These are phyloP conservation scores for Laupala kohalensis DNA, from an alignment of 1,140 invertebrate genomes.

Conservation along the genomic window DNA sequence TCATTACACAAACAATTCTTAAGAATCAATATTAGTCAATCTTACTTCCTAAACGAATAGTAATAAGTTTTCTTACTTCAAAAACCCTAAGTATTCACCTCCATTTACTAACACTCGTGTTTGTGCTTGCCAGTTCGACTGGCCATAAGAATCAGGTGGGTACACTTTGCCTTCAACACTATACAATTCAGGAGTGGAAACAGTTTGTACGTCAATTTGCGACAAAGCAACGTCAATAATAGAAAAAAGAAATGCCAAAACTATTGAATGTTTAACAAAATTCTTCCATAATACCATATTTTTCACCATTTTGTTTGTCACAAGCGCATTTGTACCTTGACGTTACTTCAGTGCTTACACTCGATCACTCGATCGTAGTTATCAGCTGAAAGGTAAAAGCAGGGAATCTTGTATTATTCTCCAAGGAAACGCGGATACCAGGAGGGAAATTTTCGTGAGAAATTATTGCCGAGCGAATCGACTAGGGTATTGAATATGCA, in stretches of 20 bases:
- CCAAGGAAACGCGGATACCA: neutral
- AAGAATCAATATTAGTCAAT: neutral
- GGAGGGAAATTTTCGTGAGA: neutral
- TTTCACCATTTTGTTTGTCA: neutral
- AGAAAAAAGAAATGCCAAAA: neutral
- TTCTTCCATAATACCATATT: neutral
- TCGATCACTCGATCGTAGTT: no score
- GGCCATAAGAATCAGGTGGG: conserved; percentile 43
- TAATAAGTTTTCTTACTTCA: conserved; percentile 37
- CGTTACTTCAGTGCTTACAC: neutral
- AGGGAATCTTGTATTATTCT: neutral
- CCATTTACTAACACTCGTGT: conserved; percentile 76
- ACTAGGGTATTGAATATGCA: no score
- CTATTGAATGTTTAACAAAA: neutral
- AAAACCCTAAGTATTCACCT: conserved; percentile 72
- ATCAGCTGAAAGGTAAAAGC: neutral
- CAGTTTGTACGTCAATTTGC: neutral
- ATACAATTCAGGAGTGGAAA: conserved; percentile 37
- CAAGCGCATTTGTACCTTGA: neutral
- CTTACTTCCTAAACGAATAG: neutral
- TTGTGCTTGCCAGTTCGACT: conserved; percentile 56
- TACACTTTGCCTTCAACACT: conserved; percentile 73
- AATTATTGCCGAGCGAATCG: no score
- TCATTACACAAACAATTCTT: neutral
- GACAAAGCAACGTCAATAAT: neutral